Base-by-base conservation (phyloP, 2,113 vertebrate species). In the Xiphophorus hellerii region DNA sequence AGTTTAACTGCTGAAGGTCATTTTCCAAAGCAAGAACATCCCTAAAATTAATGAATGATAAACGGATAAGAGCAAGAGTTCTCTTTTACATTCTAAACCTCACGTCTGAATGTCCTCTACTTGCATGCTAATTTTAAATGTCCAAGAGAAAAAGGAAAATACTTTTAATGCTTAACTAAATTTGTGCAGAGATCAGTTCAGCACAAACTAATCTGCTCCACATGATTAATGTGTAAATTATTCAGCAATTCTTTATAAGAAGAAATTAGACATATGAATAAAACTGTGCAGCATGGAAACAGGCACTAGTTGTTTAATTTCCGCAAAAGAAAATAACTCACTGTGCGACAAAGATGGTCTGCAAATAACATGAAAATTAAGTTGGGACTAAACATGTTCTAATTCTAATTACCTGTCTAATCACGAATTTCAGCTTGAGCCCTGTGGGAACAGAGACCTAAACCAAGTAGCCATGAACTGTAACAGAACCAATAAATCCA, bases 341-440 rank as follows among this genome's bases (percentile, higher is more conserved):
- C 1, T 25, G 31, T 74, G n/a, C 66, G 58, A 74, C 48, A 35
- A 10, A 58, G 74, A 48, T 66, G 74, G 71, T 75, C 64, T 62
- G 69, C 15, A 85, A 89, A 87, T 87, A 77, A 77, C 83, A 75
- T 75, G 37, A 74, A 88, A 85, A 87, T 88, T 66, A 80, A 77
- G 62, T 71, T 80, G 25, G 76, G 78, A 67, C 58, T 63, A 33
- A 35, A 37, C 4, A 10, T 68, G 66, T 69, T 77, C 71, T 70
- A 75, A 42, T 80, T 75, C 35, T 1, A 30, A 87, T 87, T 80
- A 82, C 72, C 74, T 66, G 71, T 70, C 27, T 78, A 88, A 85
- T 85, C 74, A 87, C 15, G 76, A 78, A 66, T 71, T 76, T 84
- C 73, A 77, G 70, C 27, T 73, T 14, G 60, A 44, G 51, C 66